Base-by-base conservation (phyloP, 1,140 invertebrate genomes). In the Chironomus tepperi region DNA sequence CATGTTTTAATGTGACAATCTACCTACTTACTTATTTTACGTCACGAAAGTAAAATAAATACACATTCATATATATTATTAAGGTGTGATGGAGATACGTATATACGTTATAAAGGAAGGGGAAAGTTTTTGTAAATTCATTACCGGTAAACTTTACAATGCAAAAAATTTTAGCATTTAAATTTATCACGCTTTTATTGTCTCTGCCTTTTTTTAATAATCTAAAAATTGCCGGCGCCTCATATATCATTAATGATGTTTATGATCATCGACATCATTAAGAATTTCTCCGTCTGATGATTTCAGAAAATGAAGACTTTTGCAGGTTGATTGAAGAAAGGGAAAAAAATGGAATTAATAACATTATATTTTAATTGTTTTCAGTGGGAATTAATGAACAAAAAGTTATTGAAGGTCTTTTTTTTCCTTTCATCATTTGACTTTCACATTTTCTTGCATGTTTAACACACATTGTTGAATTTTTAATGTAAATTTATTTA, bases 351-450 rank as follows among this genome's bases (percentile, higher is more conserved):
- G 1, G 24, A 2, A 34, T 34, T 34, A 34, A 34, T 34, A 34
- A 34, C 24, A 34, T 34, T 5, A 5, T n/a, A 12, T 57, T 57
- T 57, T 57, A 57, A 57, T 57, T 57, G 12, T n/a, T 34, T 34
- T 34, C 24, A 34, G 24, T 34, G 24, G 24, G 24, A 34, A 34
- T 34, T 34, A 57, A 57, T n/a, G 12, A n/a, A 57, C 24, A 57
- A 57, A 12, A 57, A 57, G 47, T 57, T 57, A 57, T 57, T 57
- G 47, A 57, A 57, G 47, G 47, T 57, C 47, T 57, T 47, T 10
- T 47, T 43, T n/a, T 57, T 57, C 47, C 47, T 57, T 57, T 57
- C 47, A 57, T 57, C 47, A 57, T 57, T 57, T 57, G 47, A 57
- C 47, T 57, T 57, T 57, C 47, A 57, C 47, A 57, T 57, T 57